Evolutionary conservation across 2,797 vertebrate genomes (phyloP), one percentile per base, ranked within the genome.

Genomic region (Iguana delicatissima): DNA sequence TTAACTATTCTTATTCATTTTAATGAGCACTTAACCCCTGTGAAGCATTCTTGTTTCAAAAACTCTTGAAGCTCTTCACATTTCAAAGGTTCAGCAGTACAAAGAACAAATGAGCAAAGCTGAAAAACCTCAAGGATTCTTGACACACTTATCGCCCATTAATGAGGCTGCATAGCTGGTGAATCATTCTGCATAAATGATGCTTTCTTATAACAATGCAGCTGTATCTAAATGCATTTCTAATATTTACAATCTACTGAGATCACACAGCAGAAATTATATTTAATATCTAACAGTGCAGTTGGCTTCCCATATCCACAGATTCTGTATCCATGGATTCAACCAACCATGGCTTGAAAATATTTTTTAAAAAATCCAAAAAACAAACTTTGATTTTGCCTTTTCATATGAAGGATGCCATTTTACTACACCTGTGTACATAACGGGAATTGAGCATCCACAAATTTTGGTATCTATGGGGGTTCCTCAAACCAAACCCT

Each of bases 41-140:
- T 7, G 24, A 26, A 82, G 81, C 62, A 84, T 89, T 82, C 59
- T 62, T 62, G 67, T 88, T 86, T 89, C 69, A 35, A 89, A 91
- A 86, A 38, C n/a, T 29, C 62, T 77, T 50, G 72, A 74, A 82
- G 83, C 80, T 85, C 16, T 87, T 91, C 69, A 80, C 67, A 89
- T 92, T 85, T 93, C 29, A 84, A 57, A 55, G 57, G 57, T 88
- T 92, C 77, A 85, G 46, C 84, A 91, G 84, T 74, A 91, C 57
- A 91, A 92, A 89, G 35, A 84, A 87, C 73, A 52, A 77, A 64
- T 4, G 35, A 85, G 64, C 24, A 57, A 46, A 59, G 81, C 18
- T 0, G 0, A 82, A 26, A 55, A 13, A 55, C 20, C 69, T 26
- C 69, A 89, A 89, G 26, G 57, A 84, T 46, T 42, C 26, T 42